Base-by-base conservation (phyloP, 2,113 vertebrate genomes). In the Tautogolabrus adspersus region DNA sequence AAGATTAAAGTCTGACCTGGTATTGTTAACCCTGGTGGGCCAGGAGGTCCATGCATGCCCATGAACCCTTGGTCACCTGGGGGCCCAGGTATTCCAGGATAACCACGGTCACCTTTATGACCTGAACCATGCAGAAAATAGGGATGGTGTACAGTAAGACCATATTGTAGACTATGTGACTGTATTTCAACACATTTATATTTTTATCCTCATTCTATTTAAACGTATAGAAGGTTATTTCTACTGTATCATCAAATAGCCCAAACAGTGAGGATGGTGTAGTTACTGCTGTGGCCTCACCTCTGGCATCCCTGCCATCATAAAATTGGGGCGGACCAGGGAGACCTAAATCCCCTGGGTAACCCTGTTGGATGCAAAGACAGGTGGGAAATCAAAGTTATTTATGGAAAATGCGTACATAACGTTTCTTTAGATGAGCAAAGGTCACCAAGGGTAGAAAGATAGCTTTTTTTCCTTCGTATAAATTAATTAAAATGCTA, bases 21-120 rank as follows among this genome's bases (percentile, higher is more conserved):
- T 40, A 75, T 6, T 34, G 71, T 54, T 59, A 21, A 9, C 3
- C 92, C 93, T 60, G 77, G 78, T 4, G n/a, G 44, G 16, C 92
- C 93, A 26, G 79, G 85, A 34, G 30, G 55, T 37, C 94, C 94
- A 38, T 37, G 89, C 51, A 75, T 12, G 16, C 93, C 93, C 61
- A 85, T 91, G 0, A 57, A 4, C 37, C 93, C 94, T 18, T 56
- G 72, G 6, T 92, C 85, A 38, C 93, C 93, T 10, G 52, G 70
- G 3, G 13, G 1, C 51, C 93, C 93, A 9, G 47, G 11, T 0
- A 0, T 0, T 49, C 93, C 93, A 30, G 68, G 68, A 51, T 63
- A 15, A 5, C 94, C 94, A 37, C 0, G 26, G 15, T 91, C 75
- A 55, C 94, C 94, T 64, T 67, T 70, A 55, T 2, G 3, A 46